A percentile compares a stretch with the other conserved stretches of the same genome.
Conservation (phyloP, 1,140 invertebrate genomes). For the Hermatobates lingyangjiaoensis region DNA sequence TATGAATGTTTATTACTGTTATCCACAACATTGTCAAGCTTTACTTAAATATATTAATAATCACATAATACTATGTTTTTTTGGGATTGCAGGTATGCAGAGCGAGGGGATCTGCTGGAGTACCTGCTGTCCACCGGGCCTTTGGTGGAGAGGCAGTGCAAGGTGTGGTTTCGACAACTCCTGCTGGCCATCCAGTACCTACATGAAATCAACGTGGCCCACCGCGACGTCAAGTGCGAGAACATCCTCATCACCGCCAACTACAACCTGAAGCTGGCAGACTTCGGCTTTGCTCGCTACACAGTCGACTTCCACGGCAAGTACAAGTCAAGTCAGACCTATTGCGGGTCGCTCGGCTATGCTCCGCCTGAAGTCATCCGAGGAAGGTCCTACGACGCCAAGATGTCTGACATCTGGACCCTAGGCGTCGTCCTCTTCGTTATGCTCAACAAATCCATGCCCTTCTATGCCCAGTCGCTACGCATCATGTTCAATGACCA, state of each 20-base stretch:
- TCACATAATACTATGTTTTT: neutral
- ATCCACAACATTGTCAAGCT: neutral
- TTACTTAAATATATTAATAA: neutral
- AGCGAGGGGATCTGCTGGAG: constrained; percentile 45
- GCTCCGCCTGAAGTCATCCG: constrained; percentile 47
- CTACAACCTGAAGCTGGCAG: constrained; percentile 54
- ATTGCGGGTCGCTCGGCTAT: constrained; percentile 46
- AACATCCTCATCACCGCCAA: constrained; percentile 50
- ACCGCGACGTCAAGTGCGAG: constrained; percentile 59
- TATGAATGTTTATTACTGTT: neutral
- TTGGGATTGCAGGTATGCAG: constrained; percentile 24
- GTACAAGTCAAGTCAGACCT: constrained; percentile 35
- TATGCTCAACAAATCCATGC: constrained; percentile 57
- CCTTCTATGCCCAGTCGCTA: constrained; percentile 29
- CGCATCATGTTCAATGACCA: constrained; percentile 1
- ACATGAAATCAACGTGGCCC: constrained; percentile 49
- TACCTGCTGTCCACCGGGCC: constrained; percentile 39
- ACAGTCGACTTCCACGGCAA: constrained; percentile 28
- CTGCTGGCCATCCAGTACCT: constrained; percentile 43
- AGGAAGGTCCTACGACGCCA: constrained; percentile 38
- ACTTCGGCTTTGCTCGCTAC: constrained; percentile 56
- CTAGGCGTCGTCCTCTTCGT: constrained; percentile 45
- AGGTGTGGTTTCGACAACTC: constrained; percentile 50
- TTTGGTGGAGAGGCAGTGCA: constrained; percentile 36
- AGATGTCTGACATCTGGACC: constrained; percentile 47